These are phyloP conservation scores for Calcarius lapponicus DNA, from an alignment of 2,797 vertebrate species.

Conservation along the genomic window DNA sequence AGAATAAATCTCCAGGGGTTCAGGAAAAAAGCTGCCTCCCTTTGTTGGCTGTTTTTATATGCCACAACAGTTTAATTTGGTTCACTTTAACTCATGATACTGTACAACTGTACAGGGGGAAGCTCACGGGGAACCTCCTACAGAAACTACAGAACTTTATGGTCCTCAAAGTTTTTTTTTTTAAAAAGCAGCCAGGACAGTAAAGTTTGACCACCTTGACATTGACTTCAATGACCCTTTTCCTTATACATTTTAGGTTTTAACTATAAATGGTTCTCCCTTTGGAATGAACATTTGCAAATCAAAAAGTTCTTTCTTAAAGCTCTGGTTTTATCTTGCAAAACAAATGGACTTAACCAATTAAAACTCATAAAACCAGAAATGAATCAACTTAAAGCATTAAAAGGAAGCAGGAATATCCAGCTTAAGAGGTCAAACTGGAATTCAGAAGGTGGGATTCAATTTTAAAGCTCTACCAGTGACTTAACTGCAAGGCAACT, in stretches of 20 bases:
- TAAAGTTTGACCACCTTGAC: neutral
- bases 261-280: neutral
- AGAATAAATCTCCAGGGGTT: constrained; percentile 62
- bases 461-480: neutral
- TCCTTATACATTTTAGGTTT: neutral
- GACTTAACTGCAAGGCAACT: neutral
- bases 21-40: constrained; percentile 40
- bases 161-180: neutral
- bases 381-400: neutral
- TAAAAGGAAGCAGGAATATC: neutral
- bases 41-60: constrained; percentile 60
- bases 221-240: neutral
- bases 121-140: neutral
- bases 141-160: neutral
- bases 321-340: neutral
- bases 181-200: neutral
- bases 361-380: neutral
- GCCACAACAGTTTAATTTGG: constrained; percentile 47
- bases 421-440: neutral
- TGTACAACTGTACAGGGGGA: neutral
- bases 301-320: neutral
- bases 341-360: neutral
- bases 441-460: neutral
- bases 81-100: constrained; percentile 26
- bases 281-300: neutral